Evolutionary conservation across 1,140 invertebrate species (phyloP), one percentile per base, ranked within the genome.

Genomic region (Drosophila subobscura): DNA sequence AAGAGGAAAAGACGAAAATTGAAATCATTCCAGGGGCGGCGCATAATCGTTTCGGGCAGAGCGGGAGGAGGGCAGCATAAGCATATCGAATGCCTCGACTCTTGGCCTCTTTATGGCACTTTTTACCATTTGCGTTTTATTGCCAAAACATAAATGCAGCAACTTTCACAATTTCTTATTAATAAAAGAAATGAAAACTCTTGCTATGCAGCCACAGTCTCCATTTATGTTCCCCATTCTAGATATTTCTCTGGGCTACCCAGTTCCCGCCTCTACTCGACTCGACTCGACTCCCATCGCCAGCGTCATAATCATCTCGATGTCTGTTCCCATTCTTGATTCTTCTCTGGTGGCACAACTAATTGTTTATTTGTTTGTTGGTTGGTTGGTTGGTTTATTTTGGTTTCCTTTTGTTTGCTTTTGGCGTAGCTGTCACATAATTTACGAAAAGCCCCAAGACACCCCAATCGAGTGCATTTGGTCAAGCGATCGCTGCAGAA

Each of bases 61-160:
- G 77, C 77, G 80, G 45, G 27, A 3, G 1, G 8, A 33, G 77
- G 77, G 73, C 67, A 81, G 81, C 81, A 74, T 86, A 80, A 80
- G 77, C 81, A 86, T 86, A 85, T 86, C 68, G 77, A 79, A 63
- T 54, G 70, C 58, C 50, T 12, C 22, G 65, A 64, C 55, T 77
- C 55, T 77, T 66, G 40, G 41, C 64, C 57, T 77, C 80, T 86
- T 77, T 77, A 85, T 85, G 74, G 60, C 54, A 63, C 68, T 77
- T 74, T 84, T 77, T 77, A 80, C 68, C 81, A 86, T 85, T 86
- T 80, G 77, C 81, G 80, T 86, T 85, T 85, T 85, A 85, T 85
- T 85, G 81, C 81, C 81, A 85, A 85, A 86, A 86, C 81, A 85
- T 81, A 64, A 86, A 77, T 77, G 81, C 81, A 77, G 67, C 8